A percentile compares a stretch with the other conserved stretches of the same genome.
These are phyloP conservation scores for Dipodomys stephensi DNA, from an alignment of 2,113 vertebrate species.

Conservation along the genomic window DNA sequence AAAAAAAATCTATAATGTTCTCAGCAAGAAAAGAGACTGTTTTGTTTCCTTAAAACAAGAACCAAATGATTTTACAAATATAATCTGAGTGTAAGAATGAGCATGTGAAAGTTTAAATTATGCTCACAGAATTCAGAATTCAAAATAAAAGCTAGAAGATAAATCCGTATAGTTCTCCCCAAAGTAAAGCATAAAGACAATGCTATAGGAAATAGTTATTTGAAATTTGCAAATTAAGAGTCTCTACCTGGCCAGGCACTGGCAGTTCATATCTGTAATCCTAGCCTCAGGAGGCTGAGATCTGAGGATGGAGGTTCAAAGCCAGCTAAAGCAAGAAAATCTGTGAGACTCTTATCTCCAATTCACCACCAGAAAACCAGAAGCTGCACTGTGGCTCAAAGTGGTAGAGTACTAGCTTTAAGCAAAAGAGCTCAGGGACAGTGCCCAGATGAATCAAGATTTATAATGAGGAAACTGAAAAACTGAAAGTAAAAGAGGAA, in stretches of 20 bases:
- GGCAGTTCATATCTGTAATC: too few species aligned
- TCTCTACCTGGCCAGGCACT: too few species aligned
- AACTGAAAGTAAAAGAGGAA: conserved; percentile 21
- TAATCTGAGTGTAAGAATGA: neutral
- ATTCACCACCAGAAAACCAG: too few species aligned
- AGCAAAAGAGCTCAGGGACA: neutral
- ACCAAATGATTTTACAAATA: conserved; percentile 11
- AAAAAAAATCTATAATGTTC: neutral
- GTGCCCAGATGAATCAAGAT: neutral
- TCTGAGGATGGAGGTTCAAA: too few species aligned
- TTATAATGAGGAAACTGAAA: conserved; percentile 20
- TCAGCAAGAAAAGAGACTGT: neutral
- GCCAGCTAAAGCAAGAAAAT: too few species aligned
- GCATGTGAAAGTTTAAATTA: neutral
- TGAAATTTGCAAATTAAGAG: too few species aligned
- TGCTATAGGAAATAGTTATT: neutral
- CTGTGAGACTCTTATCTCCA: too few species aligned
- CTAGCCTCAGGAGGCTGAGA: too few species aligned
- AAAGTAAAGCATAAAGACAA: conserved; percentile 14
- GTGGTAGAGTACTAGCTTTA: too few species aligned
- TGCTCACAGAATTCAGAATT: conserved; percentile 42
- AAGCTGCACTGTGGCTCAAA: too few species aligned
- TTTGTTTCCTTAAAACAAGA: conserved; percentile 41
- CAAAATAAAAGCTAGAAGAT: neutral
- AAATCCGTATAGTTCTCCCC: neutral